A percentile compares a stretch with the other conserved stretches of the same genome.
Evolutionary conservation across 92 coral and sea anemone genomes (phyloP).

Genomic region (Anthopleura xanthogrammica): DNA sequence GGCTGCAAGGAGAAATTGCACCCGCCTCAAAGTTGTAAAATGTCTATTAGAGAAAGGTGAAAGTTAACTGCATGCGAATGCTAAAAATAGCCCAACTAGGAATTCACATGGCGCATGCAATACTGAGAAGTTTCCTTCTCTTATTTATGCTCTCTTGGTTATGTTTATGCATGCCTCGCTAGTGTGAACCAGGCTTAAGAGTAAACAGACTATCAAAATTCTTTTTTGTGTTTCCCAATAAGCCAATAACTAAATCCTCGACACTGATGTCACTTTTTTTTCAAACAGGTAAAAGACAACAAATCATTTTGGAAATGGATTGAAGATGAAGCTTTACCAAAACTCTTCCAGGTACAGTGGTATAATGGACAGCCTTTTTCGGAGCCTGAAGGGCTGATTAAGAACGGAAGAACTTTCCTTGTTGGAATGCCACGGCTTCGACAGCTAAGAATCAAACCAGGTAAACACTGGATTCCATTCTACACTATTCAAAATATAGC

Average conservation of each 20-base stretch:
- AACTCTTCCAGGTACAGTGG: constrained; percentile 64
- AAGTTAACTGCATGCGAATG: too few relatives aligned
- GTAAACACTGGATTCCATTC: background rate
- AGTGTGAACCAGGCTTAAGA: too few relatives aligned
- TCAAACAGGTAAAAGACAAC: constrained; percentile 41
- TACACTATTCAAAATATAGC: background rate
- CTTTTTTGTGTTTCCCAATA: too few relatives aligned
- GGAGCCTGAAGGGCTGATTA: constrained; percentile 49
- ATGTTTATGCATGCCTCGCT: background rate
- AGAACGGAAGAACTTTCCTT: constrained; percentile 66
- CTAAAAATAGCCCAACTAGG: too few relatives aligned
- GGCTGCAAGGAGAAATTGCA: too few relatives aligned
- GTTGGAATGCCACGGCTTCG: constrained; percentile 89
- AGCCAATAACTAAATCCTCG: background rate
- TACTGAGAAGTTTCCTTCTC: too few relatives aligned
- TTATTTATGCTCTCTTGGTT: too few relatives aligned
- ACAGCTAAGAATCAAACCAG: constrained; percentile 60
- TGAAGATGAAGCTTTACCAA: constrained; percentile 53
- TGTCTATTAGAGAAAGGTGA: too few relatives aligned
- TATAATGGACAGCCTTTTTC: constrained; percentile 70
- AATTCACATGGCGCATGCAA: too few relatives aligned
- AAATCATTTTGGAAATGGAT: constrained; percentile 72
- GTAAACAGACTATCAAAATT: too few relatives aligned
- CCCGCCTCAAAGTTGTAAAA: background rate
- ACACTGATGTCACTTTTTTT: background rate